Evolutionary conservation across 2,113 vertebrate genomes (phyloP).

Genomic region (Paratilapia polleni): DNA sequence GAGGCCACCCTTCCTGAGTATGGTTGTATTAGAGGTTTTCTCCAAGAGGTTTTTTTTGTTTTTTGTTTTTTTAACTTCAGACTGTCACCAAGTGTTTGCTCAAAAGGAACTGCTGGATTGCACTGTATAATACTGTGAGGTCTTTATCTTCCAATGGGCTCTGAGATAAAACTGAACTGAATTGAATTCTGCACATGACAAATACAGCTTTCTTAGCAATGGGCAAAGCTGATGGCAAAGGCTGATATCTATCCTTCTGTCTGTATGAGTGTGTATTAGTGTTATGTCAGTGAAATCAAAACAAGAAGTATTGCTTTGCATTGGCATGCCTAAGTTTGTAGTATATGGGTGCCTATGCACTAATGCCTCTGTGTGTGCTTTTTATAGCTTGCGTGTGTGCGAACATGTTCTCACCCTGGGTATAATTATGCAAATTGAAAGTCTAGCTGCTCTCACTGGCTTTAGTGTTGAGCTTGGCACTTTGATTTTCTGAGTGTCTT

Average conservation of each 20-base stretch:
- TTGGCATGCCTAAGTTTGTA: background rate
- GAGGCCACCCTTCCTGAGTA: background rate
- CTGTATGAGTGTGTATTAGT: background rate
- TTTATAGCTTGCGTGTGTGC: conserved; percentile 1
- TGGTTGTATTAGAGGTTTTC: background rate
- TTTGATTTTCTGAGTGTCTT: conserved; percentile 48
- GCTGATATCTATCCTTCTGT: conserved; percentile 15
- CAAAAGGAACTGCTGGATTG: background rate
- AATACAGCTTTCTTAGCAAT: background rate
- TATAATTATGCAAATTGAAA: conserved; percentile 61
- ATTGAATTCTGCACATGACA: background rate
- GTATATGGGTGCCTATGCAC: background rate
- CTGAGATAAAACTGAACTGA: background rate
- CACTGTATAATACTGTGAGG: background rate
- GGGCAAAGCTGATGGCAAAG: background rate
- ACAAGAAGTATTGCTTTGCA: background rate
- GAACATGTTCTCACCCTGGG: conserved; percentile 28
- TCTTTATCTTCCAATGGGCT: background rate
- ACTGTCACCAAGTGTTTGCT: background rate
- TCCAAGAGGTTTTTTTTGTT: background rate
- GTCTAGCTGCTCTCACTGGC: conserved; percentile 28
- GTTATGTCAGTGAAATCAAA: background rate
- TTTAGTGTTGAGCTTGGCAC: conserved; percentile 40
- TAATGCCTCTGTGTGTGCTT: background rate
- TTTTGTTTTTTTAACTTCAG: too few relatives aligned